phyloP scores from a whole-genome alignment of 1,140 invertebrate genomes.

The Tetragnatha versicolor region DNA sequence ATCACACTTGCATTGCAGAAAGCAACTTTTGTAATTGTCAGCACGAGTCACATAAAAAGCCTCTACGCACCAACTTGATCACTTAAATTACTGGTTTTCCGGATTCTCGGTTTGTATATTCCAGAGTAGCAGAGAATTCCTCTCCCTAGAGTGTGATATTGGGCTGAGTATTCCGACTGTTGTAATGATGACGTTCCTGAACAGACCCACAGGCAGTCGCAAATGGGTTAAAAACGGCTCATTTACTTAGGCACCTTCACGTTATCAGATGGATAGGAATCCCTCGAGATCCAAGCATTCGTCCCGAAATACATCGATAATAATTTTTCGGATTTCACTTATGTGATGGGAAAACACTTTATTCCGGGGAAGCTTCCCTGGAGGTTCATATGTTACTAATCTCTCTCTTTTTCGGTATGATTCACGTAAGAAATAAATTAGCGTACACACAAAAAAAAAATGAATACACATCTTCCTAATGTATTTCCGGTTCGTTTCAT shows the following conservation, averaged over 20 bases:
- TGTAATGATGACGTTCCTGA: constrained; percentile 25
- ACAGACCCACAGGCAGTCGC: constrained; percentile 10
- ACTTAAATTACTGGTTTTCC: neutral
- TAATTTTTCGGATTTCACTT: neutral
- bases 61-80: neutral
- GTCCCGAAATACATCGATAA: constrained; percentile 20
- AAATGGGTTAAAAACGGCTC: constrained; percentile 36
- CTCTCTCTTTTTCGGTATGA: neutral
- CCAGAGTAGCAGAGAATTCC: neutral
- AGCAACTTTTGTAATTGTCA: neutral
- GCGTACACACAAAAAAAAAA: too few species aligned
- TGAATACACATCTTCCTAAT: too few species aligned
- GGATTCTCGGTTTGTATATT: neutral
- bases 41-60: neutral
- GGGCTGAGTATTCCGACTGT: neutral
- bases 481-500: too few species aligned
- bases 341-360: neutral
- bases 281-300: neutral
- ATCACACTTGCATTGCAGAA: neutral
- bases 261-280: constrained; percentile 12
- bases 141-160: neutral
- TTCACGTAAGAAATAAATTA: neutral
- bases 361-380: neutral
- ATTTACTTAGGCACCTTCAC: constrained; percentile 23
- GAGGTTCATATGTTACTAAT: neutral